Percentiles rank a stretch among this genome's conserved stretches.
These are phyloP conservation scores for Tenthredo livida DNA, from an alignment of 2,888 invertebrate species.

Conservation along the genomic window DNA sequence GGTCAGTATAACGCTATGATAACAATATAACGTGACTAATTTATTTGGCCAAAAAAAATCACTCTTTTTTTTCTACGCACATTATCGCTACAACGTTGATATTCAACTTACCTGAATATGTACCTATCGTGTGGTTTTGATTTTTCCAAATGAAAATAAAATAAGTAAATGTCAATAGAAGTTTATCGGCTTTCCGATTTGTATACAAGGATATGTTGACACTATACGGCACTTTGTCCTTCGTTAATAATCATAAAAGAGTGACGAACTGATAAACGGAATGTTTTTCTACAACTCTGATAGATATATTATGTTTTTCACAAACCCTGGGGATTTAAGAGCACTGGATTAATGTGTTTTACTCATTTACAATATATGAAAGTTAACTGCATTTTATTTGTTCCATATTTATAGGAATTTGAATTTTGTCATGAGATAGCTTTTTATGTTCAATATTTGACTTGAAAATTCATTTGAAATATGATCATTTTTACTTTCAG, in stretches of 20 bases:
- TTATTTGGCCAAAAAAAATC: no score
- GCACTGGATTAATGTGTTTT: background rate
- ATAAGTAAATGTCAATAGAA: background rate
- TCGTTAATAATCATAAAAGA: background rate
- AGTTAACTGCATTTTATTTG: background rate
- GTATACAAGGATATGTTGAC: background rate
- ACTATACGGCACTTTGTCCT: background rate
- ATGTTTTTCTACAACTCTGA: background rate
- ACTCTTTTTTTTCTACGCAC: background rate
- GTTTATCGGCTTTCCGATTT: background rate
- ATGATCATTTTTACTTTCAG: slow-evolving; percentile 63
- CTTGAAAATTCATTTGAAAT: background rate
- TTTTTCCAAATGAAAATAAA: background rate
- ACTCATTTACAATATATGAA: background rate
- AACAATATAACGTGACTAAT: no score
- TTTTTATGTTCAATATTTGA: no score
- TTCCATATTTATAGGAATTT: no score
- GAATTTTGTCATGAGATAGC: no score
- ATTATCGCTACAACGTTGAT: background rate
- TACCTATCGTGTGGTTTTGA: no score
- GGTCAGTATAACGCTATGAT: no score
- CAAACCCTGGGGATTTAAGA: background rate
- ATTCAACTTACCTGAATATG: no score
- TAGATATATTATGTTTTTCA: background rate
- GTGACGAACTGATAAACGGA: background rate